phyloP scores from a whole-genome alignment of 2,113 vertebrate genomes.

The Leucoraja erinaceus region DNA sequence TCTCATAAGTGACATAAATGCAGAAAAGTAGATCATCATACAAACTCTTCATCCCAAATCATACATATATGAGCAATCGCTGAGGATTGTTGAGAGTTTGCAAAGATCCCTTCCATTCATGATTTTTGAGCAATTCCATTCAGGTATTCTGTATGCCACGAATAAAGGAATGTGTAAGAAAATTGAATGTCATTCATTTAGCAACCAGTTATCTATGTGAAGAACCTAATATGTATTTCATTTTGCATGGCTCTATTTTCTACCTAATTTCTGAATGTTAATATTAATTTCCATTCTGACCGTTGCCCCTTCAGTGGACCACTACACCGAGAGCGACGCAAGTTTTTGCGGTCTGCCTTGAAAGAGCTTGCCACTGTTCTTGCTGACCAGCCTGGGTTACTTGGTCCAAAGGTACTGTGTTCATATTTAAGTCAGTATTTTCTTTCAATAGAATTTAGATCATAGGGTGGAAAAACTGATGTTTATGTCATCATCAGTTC shows the following conservation, averaged over 20 bases:
- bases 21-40: neutral
- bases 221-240: neutral
- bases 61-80: neutral
- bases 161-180: neutral
- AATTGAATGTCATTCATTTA: neutral
- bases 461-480: neutral
- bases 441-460: neutral
- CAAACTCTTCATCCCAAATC: neutral
- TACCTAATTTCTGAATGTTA: neutral
- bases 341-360: slow-evolving; percentile 90
- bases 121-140: neutral
- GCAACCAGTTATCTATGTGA: neutral
- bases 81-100: neutral
- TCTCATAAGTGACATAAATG: neutral
- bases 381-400: slow-evolving; percentile 87
- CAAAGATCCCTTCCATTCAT: neutral
- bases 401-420: slow-evolving; percentile 82
- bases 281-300: slow-evolving; percentile 8
- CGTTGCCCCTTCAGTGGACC: slow-evolving; percentile 68
- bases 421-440: slow-evolving; percentile 30
- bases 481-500: neutral
- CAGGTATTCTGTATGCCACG: neutral
- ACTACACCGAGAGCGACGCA: slow-evolving; percentile 94
- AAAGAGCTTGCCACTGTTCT: slow-evolving; percentile 94
- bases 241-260: neutral